phyloP scores from a whole-genome alignment of 2,113 vertebrate genomes.

The Sarotherodon lohbergeri region DNA sequence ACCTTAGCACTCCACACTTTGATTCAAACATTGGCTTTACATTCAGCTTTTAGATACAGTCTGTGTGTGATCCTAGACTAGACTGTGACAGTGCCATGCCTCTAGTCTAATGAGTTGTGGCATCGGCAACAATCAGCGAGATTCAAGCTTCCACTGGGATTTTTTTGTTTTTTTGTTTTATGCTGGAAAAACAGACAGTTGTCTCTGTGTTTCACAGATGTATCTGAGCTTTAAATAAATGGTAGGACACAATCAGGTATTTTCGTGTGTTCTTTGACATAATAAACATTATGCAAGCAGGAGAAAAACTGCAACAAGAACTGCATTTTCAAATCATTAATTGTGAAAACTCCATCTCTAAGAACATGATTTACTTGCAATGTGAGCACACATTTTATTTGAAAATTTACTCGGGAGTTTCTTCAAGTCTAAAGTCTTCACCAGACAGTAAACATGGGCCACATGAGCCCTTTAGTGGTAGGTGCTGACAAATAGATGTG shows the following conservation, averaged over 20 bases:
- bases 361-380: neutral
- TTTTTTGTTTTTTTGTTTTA: neutral
- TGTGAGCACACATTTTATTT: neutral
- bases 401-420: neutral
- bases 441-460: neutral
- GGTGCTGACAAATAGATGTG: slow-evolving; percentile 16
- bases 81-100: neutral
- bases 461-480: neutral
- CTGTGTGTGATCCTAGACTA: neutral
- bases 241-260: neutral
- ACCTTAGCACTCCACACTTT: neutral
- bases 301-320: neutral
- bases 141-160: neutral
- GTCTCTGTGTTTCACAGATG: neutral
- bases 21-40: neutral
- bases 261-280: neutral
- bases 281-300: neutral
- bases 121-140: neutral
- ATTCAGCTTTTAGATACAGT: neutral
- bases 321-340: neutral
- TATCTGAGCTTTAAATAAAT: neutral
- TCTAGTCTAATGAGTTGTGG: neutral
- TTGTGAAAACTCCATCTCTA: neutral
- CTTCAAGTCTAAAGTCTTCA: neutral
- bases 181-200: neutral